Conservation (phyloP, 2,797 vertebrate genomes). For the Acridotheres tristis region DNA sequence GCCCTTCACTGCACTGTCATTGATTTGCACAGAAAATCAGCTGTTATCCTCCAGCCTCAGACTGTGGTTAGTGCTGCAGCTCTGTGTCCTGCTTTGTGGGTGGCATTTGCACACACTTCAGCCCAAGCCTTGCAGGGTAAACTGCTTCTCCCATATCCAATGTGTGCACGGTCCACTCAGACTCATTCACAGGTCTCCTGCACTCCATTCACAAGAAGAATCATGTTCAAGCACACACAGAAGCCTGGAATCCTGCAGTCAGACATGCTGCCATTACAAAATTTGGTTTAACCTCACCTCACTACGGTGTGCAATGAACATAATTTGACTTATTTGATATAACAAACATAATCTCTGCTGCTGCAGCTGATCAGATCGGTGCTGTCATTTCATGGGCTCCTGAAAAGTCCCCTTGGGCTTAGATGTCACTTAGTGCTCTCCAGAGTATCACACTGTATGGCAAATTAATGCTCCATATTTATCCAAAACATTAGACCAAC, state of each 20-base stretch:
- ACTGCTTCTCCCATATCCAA: not conserved
- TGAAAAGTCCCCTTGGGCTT: not conserved
- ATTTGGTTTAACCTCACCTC: not conserved
- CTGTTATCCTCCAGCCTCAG: not conserved
- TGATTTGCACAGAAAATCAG: not conserved
- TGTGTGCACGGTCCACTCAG: not conserved
- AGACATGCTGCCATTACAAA: not conserved
- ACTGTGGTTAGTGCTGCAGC: not conserved
- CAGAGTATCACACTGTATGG: not conserved
- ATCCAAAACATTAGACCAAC: not conserved
- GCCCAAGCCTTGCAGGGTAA: not conserved
- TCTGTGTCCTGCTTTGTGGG: not conserved
- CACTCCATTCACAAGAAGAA: not conserved
- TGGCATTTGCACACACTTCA: not conserved
- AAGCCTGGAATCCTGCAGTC: not conserved
- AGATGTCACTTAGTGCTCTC: not conserved
- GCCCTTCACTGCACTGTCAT: not conserved
- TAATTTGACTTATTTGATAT: not conserved
- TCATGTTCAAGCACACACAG: not conserved
- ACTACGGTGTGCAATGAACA: not conserved
- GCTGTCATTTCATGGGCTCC: not conserved
- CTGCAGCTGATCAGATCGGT: not conserved
- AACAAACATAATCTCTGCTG: not conserved
- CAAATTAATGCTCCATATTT: not conserved
- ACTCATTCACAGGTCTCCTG: not conserved